These are phyloP conservation scores for Drosophila aff. DNA, from an alignment of 1,140 invertebrate genomes.

Conservation along the genomic window DNA sequence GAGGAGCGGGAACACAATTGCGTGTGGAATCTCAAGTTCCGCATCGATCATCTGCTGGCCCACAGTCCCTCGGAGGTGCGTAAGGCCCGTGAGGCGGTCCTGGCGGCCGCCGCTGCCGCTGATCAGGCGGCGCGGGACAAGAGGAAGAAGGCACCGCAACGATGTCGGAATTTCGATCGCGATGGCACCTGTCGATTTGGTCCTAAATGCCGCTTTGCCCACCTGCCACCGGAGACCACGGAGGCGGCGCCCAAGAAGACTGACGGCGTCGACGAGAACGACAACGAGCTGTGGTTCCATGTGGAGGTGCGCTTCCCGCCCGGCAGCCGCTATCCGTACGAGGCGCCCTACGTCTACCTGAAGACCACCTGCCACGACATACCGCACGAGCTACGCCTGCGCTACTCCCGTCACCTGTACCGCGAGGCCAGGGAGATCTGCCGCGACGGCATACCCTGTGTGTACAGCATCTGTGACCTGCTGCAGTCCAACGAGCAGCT, in stretches of 20 bases:
- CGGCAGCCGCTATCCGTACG: slow-evolving; percentile 89
- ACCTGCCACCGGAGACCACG: slow-evolving; percentile 86
- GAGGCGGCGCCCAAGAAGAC: slow-evolving; percentile 37
- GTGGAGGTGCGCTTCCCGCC: slow-evolving; percentile 91
- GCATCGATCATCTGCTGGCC: slow-evolving; percentile 89
- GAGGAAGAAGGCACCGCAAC: slow-evolving; percentile 86
- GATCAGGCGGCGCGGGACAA: slow-evolving; percentile 68
- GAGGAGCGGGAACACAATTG: slow-evolving; percentile 88
- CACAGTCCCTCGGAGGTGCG: slow-evolving; percentile 86
- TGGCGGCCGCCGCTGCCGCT: slow-evolving; percentile 48
- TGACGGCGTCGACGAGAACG: slow-evolving; percentile 66
- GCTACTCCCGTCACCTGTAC: slow-evolving; percentile 88
- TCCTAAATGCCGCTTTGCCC: slow-evolving; percentile 90
- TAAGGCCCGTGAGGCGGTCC: slow-evolving; percentile 85
- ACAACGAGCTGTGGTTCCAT: slow-evolving; percentile 85
- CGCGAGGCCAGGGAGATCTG: slow-evolving; percentile 88
- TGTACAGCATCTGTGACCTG: slow-evolving; percentile 89
- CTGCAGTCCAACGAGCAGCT: slow-evolving; percentile 90
- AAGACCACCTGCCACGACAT: slow-evolving; percentile 87
- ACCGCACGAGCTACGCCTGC: slow-evolving; percentile 87
- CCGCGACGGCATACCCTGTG: slow-evolving; percentile 88
- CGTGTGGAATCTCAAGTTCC: slow-evolving; percentile 89
- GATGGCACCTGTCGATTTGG: slow-evolving; percentile 89
- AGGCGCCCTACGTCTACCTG: slow-evolving; percentile 89
- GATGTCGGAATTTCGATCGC: slow-evolving; percentile 89